These are phyloP conservation scores for Panonychus citri DNA, from an alignment of 1,140 invertebrate species.

Conservation along the genomic window DNA sequence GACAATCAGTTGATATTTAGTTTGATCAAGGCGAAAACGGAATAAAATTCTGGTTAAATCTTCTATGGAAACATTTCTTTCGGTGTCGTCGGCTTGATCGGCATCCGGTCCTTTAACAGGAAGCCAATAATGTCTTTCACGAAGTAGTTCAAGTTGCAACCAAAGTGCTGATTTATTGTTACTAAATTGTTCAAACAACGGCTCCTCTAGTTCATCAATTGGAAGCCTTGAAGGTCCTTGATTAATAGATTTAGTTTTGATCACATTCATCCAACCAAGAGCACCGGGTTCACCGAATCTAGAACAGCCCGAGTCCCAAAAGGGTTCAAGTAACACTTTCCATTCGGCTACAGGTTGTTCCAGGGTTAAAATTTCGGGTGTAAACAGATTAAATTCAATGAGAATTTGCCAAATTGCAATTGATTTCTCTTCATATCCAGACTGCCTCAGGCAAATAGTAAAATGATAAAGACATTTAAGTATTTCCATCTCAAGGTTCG, in stretches of 20 bases:
- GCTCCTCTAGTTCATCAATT: constrained; percentile 17
- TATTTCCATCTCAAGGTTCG: constrained; percentile 15
- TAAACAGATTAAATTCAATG: constrained; percentile 28
- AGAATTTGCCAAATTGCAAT: constrained; percentile 26
- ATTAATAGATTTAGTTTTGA: constrained; percentile 11
- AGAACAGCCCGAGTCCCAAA: constrained; percentile 28
- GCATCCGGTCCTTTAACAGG: constrained; percentile 23
- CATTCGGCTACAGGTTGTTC: constrained; percentile 14
- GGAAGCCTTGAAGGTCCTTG: constrained; percentile 7
- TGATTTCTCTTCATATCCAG: constrained; percentile 26
- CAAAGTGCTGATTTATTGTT: constrained; percentile 19
- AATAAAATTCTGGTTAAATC: constrained; percentile 23
- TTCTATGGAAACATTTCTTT: constrained; percentile 25
- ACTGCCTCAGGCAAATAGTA: constrained; percentile 19
- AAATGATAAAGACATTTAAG: constrained; percentile 23
- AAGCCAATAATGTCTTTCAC: constrained; percentile 24
- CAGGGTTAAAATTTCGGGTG: constrained; percentile 15
- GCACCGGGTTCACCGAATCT: constrained; percentile 25
- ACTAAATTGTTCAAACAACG: constrained; percentile 13
- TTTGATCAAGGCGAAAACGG: constrained; percentile 15
- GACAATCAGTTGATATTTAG: constrained; percentile 19
- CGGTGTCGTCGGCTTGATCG: constrained; percentile 26
- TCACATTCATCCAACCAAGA: constrained; percentile 23
- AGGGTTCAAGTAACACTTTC: constrained; percentile 24
- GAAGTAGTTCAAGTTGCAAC: constrained; percentile 23